Percentiles rank a stretch among this genome's conserved stretches.
phyloP scores from a whole-genome alignment of 2,888 invertebrate species.

The Aspidiotus destructor region DNA sequence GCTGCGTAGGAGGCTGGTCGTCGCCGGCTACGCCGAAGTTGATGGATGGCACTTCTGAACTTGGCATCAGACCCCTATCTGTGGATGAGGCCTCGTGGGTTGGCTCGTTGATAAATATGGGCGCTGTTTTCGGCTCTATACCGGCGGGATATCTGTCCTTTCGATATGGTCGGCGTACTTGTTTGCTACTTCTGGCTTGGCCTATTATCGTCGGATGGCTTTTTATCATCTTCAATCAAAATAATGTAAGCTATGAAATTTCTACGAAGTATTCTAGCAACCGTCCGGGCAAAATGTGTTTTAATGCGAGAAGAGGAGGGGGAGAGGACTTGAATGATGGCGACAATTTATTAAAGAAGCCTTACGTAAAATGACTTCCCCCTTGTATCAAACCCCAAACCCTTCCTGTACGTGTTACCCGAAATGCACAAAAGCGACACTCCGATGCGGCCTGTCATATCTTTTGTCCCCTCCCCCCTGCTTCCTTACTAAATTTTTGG shows the following conservation, averaged over 20 bases:
- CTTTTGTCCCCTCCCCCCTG: too few relatives aligned
- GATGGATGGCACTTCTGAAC: slow-evolving; percentile 41
- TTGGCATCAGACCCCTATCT: slow-evolving; percentile 46
- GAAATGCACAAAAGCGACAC: too few relatives aligned
- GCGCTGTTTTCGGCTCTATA: slow-evolving; percentile 61
- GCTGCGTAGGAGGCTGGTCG: slow-evolving; percentile 48
- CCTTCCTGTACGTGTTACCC: too few relatives aligned
- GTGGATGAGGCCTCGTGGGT: slow-evolving; percentile 60
- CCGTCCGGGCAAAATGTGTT: too few relatives aligned
- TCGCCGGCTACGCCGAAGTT: slow-evolving; percentile 43
- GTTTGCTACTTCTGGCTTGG: slow-evolving; percentile 53
- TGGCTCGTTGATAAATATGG: slow-evolving; percentile 59
- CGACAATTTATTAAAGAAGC: too few relatives aligned
- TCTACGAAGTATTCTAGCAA: too few relatives aligned
- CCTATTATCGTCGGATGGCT: slow-evolving; percentile 63
- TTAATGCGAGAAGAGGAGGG: too few relatives aligned
- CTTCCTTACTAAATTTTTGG: too few relatives aligned
- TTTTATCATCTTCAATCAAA: slow-evolving; percentile 56
- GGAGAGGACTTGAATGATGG: too few relatives aligned
- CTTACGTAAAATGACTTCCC: too few relatives aligned
- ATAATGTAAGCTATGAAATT: slow-evolving; percentile 31
- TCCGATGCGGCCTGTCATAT: too few relatives aligned
- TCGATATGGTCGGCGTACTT: slow-evolving; percentile 58
- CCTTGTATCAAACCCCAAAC: too few relatives aligned
- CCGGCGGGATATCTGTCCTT: slow-evolving; percentile 60